Base-by-base conservation (phyloP, 2,888 invertebrate species). In the Lissonota sp. region DNA sequence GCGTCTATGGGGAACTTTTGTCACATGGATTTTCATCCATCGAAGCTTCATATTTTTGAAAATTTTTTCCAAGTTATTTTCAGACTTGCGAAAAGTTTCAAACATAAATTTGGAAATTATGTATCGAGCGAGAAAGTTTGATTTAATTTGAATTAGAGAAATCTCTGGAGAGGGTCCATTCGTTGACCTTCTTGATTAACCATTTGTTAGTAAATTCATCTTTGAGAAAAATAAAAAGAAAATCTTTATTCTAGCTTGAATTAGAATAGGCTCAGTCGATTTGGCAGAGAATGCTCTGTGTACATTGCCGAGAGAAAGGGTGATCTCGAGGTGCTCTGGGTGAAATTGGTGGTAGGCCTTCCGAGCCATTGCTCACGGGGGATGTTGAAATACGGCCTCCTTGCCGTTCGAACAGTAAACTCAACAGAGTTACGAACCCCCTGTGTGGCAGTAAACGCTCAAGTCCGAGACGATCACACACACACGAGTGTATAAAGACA, bases 351-450 rank as follows among this genome's bases (percentile, higher is more conserved):
- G 76, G 26, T 79, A 77, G 60, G 70, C 79, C 80, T 82, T 83
- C 74, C 82, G 58, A 80, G 66, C 80, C 81, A 83, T 84, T 84
- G 82, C 75, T 77, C 72, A 69, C 71, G 70, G 77, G 69, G 80
- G 79, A 84, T 83, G 84, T 79, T 85, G 84, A 84, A 85, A 82
- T 82, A 83, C 83, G 80, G 79, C 79, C 53, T 75, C 71, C 71
- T 75, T 73, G 70, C 67, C 73, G 79, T 60, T 81, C 62, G 72
- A 79, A 84, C 82, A 75, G 73, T 83, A 85, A 84, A 85, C 84
- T 82, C 71, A 57, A 64, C 49, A 39, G 73, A 79, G 79, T 81
- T 77, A 81, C 79, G 80, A 79, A 71, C 53, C 60, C 80, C 78
- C 75, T n/a, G 70, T 74, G 72, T 57, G 77, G 80, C 73, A 79